phyloP scores from a whole-genome alignment of 2,797 vertebrate genomes.

The Chelon auratus region DNA sequence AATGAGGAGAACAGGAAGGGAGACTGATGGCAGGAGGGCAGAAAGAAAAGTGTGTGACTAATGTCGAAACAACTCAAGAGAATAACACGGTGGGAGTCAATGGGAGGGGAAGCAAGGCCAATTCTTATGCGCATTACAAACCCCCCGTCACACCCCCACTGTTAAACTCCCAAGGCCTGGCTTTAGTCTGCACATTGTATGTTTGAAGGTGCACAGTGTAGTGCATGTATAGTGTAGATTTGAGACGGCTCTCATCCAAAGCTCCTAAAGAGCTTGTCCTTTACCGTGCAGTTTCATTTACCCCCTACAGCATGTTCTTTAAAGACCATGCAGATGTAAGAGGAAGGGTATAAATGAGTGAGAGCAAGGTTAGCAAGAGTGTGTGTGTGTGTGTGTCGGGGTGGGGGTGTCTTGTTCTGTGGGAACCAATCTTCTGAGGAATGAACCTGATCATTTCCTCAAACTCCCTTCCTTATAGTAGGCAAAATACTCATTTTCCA shows the following conservation, averaged over 20 bases:
- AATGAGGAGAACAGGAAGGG: conserved; percentile 71
- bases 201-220: conserved; percentile 22
- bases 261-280: conserved; percentile 61
- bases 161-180: conserved; percentile 67
- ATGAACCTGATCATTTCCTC: conserved; percentile 56
- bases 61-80: conserved; percentile 71
- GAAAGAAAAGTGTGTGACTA: conserved; percentile 77
- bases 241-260: conserved; percentile 51
- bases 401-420: conserved; percentile 35
- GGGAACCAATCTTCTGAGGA: conserved; percentile 61
- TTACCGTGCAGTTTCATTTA: conserved; percentile 76
- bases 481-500: neutral
- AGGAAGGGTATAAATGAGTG: conserved; percentile 36
- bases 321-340: conserved; percentile 43
- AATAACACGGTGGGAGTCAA: conserved; percentile 76
- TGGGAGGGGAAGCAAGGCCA: conserved; percentile 52
- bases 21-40: conserved; percentile 52
- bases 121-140: conserved; percentile 80
- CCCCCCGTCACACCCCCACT: conserved; percentile 74
- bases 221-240: conserved; percentile 34
- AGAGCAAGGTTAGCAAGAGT: conserved; percentile 35
- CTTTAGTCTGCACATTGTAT: conserved; percentile 42
- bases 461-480: conserved; percentile 24
- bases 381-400: conserved; percentile 20
- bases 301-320: conserved; percentile 70